A percentile compares a stretch with the other conserved stretches of the same genome.
Conservation (phyloP, 1,140 invertebrate genomes). For the Papilio dardanus region DNA sequence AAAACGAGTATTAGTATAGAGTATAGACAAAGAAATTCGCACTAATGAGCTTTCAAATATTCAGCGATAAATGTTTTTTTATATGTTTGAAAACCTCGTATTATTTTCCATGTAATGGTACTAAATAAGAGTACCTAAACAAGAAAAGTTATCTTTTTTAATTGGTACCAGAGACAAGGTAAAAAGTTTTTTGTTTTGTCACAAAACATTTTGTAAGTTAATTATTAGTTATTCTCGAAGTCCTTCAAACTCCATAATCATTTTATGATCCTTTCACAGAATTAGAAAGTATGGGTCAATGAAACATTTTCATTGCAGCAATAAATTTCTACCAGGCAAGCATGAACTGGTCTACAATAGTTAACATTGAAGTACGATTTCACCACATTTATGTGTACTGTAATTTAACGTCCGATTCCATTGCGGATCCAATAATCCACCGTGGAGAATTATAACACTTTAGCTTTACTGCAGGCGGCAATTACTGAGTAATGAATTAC, state of each 20-base stretch:
- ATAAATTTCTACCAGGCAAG: background rate
- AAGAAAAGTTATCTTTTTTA: too few species aligned
- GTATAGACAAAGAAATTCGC: background rate
- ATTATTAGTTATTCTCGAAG: background rate
- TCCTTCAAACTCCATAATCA: background rate
- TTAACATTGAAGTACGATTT: slow-evolving; percentile 10
- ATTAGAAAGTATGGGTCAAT: background rate
- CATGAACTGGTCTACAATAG: background rate
- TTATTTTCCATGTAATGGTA: too few species aligned
- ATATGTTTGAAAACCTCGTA: too few species aligned
- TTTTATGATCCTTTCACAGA: background rate
- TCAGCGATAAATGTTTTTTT: background rate
- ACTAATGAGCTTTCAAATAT: background rate
- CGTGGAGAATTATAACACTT: slow-evolving; percentile 27
- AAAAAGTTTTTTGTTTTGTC: too few species aligned
- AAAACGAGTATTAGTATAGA: too few species aligned
- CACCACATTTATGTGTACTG: slow-evolving; percentile 13
- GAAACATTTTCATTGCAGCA: background rate
- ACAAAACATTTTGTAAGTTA: background rate
- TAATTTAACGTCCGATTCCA: slow-evolving; percentile 25
- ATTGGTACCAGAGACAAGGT: too few species aligned
- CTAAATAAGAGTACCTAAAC: too few species aligned
- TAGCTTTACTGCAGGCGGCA: slow-evolving; percentile 26
- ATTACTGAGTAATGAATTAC: slow-evolving; percentile 34
- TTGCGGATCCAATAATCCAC: slow-evolving; percentile 31